Evolutionary conservation across 2,797 vertebrate genomes (phyloP).

Genomic region (Psittacula echo): DNA sequence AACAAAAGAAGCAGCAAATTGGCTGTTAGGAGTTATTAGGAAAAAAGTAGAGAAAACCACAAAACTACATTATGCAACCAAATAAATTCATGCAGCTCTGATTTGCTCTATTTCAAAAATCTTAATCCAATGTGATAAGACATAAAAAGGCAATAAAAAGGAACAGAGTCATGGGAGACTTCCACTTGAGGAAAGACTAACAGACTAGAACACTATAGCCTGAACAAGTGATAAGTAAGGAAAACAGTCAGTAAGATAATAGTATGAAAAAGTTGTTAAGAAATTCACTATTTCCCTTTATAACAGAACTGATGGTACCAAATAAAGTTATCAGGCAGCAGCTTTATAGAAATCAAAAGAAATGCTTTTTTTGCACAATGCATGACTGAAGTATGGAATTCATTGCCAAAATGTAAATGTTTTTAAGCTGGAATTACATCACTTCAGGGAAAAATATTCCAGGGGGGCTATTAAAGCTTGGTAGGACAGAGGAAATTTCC

Average conservation of each 20-base stretch:
- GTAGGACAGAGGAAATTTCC: not conserved
- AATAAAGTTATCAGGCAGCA: not conserved
- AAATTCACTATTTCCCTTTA: not conserved
- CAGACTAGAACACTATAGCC: not conserved
- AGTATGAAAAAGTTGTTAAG: not conserved
- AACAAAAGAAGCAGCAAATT: not conserved
- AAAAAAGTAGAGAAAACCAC: not conserved
- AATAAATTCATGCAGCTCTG: not conserved
- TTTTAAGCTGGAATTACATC: not conserved
- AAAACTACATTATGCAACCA: not conserved
- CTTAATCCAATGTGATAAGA: not conserved
- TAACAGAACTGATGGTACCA: not conserved
- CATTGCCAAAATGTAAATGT: not conserved
- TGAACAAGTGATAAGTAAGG: not conserved
- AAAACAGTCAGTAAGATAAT: not conserved
- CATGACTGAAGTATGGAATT: not conserved
- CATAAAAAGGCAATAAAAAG: not conserved
- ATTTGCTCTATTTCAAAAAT: not conserved
- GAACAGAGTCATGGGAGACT: not conserved
- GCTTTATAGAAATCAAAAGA: not conserved
- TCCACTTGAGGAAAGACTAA: not conserved
- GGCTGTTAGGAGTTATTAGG: not conserved
- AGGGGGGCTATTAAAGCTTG: not conserved
- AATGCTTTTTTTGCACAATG: not conserved
- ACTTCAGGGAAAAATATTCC: not conserved